A percentile compares a stretch with the other conserved stretches of the same genome.
Evolutionary conservation across 2,797 vertebrate species (phyloP).

Genomic region (Gobio occitaniae): DNA sequence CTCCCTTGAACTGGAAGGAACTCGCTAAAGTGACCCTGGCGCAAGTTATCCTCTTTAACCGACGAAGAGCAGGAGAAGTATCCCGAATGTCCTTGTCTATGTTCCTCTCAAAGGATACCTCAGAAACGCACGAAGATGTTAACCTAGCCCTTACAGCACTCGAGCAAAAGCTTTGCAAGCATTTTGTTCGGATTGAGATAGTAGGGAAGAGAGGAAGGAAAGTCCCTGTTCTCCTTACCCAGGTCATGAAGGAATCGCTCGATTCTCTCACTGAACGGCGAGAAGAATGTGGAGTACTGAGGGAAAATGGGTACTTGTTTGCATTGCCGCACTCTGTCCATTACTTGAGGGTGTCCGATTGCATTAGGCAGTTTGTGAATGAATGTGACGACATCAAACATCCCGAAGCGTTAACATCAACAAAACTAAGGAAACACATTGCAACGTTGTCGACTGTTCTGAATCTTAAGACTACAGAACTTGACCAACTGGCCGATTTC

Average conservation of each 20-base stretch:
- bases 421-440: conserved; percentile 36
- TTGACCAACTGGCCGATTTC: conserved; percentile 5
- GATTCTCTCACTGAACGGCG: neutral
- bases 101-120: conserved; percentile 41
- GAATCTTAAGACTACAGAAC: conserved; percentile 41
- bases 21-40: conserved; percentile 48
- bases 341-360: neutral
- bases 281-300: conserved; percentile 8
- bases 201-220: conserved; percentile 31
- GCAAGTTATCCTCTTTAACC: conserved; percentile 53
- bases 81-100: conserved; percentile 51
- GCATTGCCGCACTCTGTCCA: neutral
- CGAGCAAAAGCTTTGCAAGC: conserved; percentile 45
- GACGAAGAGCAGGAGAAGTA: conserved; percentile 41
- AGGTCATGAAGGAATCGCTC: neutral
- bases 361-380: neutral
- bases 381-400: conserved; percentile 14
- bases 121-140: conserved; percentile 45
- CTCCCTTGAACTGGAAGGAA: conserved; percentile 38
- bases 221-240: conserved; percentile 31
- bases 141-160: conserved; percentile 54
- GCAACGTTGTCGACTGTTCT: conserved; percentile 12
- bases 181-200: conserved; percentile 20
- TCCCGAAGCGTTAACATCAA: neutral
- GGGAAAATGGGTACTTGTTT: neutral